Conservation (phyloP, 2,797 vertebrate genomes). For the Margarornis squamiger region DNA sequence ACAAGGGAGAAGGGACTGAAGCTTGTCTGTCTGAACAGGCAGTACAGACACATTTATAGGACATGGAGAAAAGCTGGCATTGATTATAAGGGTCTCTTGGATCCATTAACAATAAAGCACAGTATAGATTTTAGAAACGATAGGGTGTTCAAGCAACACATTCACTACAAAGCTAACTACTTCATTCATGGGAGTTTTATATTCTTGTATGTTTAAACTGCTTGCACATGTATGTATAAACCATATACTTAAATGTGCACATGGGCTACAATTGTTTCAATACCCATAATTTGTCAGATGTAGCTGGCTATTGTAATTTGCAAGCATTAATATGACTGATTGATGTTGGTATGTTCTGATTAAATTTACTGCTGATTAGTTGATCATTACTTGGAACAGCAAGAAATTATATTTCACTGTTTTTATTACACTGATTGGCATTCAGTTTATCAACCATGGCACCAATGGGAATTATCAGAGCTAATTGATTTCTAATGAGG, state of each 20-base stretch:
- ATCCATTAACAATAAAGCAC: background rate
- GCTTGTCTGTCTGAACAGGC: background rate
- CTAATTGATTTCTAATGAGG: conserved; percentile 72
- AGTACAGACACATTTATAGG: background rate
- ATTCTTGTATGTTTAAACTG: background rate
- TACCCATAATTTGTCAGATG: conserved; percentile 23
- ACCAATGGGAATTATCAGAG: conserved; percentile 64
- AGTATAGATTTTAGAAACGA: background rate
- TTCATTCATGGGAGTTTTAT: conserved; percentile 29
- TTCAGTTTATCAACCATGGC: conserved; percentile 54
- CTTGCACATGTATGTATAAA: background rate
- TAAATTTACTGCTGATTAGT: conserved; percentile 75
- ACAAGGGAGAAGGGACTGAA: background rate
- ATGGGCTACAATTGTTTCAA: conserved; percentile 21
- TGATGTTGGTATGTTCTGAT: conserved; percentile 68
- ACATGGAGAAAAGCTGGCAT: background rate
- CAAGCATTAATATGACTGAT: conserved; percentile 63
- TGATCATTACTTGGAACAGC: conserved; percentile 70
- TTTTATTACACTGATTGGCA: conserved; percentile 62
- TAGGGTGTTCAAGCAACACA: background rate
- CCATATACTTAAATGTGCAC: background rate
- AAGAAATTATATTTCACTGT: conserved; percentile 72
- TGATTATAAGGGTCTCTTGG: background rate
- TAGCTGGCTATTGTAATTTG: conserved; percentile 50
- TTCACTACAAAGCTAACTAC: conserved; percentile 11